phyloP scores from a whole-genome alignment of 2,888 invertebrate species.

The Melinopterus prodromus region DNA sequence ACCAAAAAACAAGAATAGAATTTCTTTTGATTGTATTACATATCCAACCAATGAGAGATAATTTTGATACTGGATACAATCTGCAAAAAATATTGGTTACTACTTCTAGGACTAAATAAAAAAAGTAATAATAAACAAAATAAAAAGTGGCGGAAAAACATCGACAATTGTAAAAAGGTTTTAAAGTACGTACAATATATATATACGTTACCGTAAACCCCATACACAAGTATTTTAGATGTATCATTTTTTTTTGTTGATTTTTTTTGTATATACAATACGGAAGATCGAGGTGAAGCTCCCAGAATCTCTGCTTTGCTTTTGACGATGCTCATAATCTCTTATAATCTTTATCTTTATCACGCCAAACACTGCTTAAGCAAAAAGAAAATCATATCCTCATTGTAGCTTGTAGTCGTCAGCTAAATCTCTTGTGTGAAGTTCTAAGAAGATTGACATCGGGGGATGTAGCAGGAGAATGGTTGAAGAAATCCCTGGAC shows the following conservation, averaged over 20 bases:
- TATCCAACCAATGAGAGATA: background rate
- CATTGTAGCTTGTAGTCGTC: background rate
- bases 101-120: constrained; percentile 4
- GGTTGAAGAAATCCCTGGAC: background rate
- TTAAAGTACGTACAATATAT: constrained; percentile 4
- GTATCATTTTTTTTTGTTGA: background rate
- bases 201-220: background rate
- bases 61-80: background rate
- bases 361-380: background rate
- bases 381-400: background rate
- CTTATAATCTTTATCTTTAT: background rate
- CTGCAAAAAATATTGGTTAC: background rate
- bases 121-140: background rate
- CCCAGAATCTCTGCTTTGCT: background rate
- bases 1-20: background rate
- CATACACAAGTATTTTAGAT: background rate
- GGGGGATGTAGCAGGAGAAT: background rate
- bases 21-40: background rate
- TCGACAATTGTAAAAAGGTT: background rate
- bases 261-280: constrained; percentile 4
- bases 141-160: background rate
- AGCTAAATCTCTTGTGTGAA: background rate
- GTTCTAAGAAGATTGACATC: constrained; percentile 14
- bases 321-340: background rate
- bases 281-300: background rate